Evolutionary conservation across 2,888 invertebrate genomes (phyloP).

Genomic region (Lutraria lutraria): DNA sequence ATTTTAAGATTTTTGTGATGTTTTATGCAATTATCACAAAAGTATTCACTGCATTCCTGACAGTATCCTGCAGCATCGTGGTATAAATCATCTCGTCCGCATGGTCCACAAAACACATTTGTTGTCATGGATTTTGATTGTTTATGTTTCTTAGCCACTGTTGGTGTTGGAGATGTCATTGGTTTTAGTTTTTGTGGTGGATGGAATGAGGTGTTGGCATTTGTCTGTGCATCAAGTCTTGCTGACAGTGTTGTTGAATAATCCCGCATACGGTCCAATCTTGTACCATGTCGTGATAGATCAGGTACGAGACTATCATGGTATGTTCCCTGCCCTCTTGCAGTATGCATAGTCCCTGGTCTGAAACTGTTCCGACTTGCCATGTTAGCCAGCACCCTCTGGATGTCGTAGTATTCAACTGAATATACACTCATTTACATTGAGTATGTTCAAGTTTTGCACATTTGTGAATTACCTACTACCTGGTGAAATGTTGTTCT

Average conservation of each 20-base stretch:
- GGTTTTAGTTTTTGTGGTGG: conserved; percentile 34
- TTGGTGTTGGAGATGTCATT: conserved; percentile 29
- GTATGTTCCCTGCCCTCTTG: background rate
- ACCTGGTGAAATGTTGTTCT: too few relatives aligned
- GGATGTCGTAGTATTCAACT: conserved; percentile 54
- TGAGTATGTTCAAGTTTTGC: background rate
- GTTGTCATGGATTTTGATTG: conserved; percentile 60
- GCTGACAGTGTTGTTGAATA: conserved; percentile 51
- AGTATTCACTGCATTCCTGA: conserved; percentile 67
- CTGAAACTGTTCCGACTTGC: conserved; percentile 33
- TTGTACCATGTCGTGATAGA: conserved; percentile 36
- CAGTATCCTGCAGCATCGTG: conserved; percentile 66
- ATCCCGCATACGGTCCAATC: conserved; percentile 56
- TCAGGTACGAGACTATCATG: conserved; percentile 37
- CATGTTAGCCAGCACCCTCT: conserved; percentile 51
- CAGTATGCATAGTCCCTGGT: conserved; percentile 21
- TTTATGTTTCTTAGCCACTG: conserved; percentile 16
- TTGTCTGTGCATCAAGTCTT: conserved; percentile 10
- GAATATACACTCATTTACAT: conserved; percentile 61
- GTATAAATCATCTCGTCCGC: conserved; percentile 57
- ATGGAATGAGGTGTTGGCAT: conserved; percentile 8
- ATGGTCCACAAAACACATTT: conserved; percentile 67
- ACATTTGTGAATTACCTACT: too few relatives aligned
- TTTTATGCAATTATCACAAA: conserved; percentile 65
- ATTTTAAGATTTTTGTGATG: conserved; percentile 69